Conservation (phyloP, 2,797 vertebrate genomes). For the Coluber constrictor region DNA sequence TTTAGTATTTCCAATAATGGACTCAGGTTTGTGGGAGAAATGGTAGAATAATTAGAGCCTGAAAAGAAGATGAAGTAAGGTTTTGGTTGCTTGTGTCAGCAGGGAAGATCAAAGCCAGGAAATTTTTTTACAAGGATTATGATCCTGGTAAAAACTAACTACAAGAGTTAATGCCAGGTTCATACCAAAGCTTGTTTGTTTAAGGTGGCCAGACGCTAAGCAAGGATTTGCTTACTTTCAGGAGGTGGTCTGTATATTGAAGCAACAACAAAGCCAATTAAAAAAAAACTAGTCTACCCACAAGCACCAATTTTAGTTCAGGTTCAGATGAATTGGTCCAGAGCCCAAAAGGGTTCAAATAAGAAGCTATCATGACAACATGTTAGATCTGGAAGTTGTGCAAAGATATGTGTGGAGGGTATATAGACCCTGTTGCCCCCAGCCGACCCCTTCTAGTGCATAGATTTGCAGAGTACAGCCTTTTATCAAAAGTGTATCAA, state of each 20-base stretch:
- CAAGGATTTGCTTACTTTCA: background rate
- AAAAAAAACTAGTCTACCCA: background rate
- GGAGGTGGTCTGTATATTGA: background rate
- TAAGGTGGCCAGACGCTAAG: background rate
- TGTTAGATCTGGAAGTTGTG: background rate
- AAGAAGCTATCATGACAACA: background rate
- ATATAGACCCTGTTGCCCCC: background rate
- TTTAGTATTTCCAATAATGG: background rate
- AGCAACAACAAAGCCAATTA: background rate
- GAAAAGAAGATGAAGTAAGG: background rate
- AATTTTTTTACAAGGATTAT: background rate
- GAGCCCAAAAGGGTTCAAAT: background rate
- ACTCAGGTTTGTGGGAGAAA: background rate
- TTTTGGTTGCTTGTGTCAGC: background rate
- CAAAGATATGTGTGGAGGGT: background rate
- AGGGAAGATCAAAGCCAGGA: background rate
- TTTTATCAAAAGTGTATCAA: background rate
- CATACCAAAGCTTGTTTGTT: background rate
- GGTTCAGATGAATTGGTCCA: background rate
- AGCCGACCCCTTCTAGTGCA: background rate
- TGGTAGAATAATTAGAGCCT: background rate
- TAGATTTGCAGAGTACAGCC: background rate
- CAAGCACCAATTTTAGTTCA: background rate
- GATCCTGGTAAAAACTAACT: background rate
- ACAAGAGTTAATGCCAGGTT: background rate